Conservation (phyloP, 1,140 invertebrate species). For the Drosophila serrata region DNA sequence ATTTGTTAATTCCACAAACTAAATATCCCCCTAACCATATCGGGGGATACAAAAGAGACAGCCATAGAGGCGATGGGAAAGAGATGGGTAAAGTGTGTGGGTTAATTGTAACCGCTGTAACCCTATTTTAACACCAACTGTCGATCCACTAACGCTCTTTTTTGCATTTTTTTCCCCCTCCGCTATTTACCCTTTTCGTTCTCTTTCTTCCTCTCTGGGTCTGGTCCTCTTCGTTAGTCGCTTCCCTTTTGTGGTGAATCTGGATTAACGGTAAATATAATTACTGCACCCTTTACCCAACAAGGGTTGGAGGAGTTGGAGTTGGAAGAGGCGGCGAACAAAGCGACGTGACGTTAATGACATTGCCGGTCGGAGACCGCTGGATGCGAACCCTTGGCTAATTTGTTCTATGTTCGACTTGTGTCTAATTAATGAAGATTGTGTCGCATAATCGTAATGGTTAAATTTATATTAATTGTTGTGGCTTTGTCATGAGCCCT, state of each 20-base stretch:
- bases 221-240: constrained; percentile 30
- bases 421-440: constrained; percentile 76
- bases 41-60: background rate
- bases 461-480: constrained; percentile 76
- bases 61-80: no score
- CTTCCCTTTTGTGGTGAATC: constrained; percentile 54
- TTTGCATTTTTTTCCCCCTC: constrained; percentile 21
- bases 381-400: constrained; percentile 28
- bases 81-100: background rate
- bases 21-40: background rate
- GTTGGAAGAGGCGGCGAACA: constrained; percentile 15
- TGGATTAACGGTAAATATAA: constrained; percentile 77
- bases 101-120: constrained; percentile 44
- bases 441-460: constrained; percentile 72
- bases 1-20: background rate
- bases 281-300: constrained; percentile 56
- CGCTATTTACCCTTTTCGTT: constrained; percentile 6
- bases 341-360: constrained; percentile 50
- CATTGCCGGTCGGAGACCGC: constrained; percentile 34
- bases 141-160: constrained; percentile 19
- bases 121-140: constrained; percentile 34
- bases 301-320: background rate
- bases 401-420: constrained; percentile 54
- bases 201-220: background rate
- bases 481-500: constrained; percentile 27